These are phyloP conservation scores for Microcebus jonahi DNA, from an alignment of 2,113 vertebrate genomes.

Conservation along the genomic window DNA sequence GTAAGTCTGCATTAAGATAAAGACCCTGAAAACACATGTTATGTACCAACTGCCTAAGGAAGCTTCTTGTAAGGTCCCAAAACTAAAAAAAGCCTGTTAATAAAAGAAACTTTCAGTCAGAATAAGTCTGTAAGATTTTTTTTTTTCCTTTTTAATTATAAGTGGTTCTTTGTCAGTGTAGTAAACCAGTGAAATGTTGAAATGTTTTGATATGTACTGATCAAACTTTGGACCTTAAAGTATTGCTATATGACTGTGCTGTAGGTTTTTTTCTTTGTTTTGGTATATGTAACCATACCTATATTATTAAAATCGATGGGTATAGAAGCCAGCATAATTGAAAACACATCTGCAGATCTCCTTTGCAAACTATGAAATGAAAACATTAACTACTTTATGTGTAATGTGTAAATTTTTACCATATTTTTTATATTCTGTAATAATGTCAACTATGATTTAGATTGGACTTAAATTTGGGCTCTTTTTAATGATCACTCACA, in stretches of 20 bases:
- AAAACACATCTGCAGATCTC: conserved; percentile 88
- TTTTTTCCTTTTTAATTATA: conserved; percentile 82
- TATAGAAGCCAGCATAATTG: conserved; percentile 87
- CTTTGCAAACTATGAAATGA: conserved; percentile 87
- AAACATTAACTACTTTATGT: conserved; percentile 84
- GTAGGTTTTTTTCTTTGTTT: conserved; percentile 80
- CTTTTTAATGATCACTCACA: conserved; percentile 83
- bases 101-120: conserved; percentile 85
- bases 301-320: conserved; percentile 86
- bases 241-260: conserved; percentile 85
- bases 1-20: conserved; percentile 77
- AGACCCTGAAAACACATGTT: conserved; percentile 70
- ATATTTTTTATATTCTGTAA: conserved; percentile 87
- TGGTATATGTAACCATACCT: conserved; percentile 84
- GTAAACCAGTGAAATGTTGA: conserved; percentile 85
- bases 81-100: conserved; percentile 84
- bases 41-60: conserved; percentile 76
- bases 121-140: conserved; percentile 85
- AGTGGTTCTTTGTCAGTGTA: conserved; percentile 85
- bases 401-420: conserved; percentile 88
- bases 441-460: conserved; percentile 85
- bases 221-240: conserved; percentile 85
- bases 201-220: conserved; percentile 81
- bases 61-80: conserved; percentile 82
- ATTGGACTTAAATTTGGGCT: conserved; percentile 86